Percentiles rank a stretch among this genome's conserved stretches.
Conservation (phyloP, 2,113 vertebrate genomes). For the Dissostichus mawsoni region DNA sequence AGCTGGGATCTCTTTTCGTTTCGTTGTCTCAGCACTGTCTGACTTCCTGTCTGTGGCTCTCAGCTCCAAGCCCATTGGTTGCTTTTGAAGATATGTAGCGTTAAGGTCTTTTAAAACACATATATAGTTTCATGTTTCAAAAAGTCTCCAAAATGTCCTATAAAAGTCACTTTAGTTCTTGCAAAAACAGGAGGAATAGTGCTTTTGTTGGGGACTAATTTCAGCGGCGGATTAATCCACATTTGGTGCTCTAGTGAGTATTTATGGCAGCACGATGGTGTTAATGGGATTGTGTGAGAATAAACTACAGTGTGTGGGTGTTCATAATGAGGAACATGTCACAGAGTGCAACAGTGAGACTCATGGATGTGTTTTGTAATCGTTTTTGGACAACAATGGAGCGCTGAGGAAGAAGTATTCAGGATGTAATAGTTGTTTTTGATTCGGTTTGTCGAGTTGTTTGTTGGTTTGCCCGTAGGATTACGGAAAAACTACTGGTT, state of each 20-base stretch:
- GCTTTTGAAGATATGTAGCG: neutral
- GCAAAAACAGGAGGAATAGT: neutral
- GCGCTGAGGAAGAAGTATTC: too few species aligned
- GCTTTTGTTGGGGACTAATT: neutral
- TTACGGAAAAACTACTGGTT: too few species aligned
- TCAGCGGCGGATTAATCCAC: neutral
- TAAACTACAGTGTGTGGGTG: neutral
- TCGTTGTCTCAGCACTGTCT: neutral
- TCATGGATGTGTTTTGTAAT: too few species aligned
- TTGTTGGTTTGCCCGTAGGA: too few species aligned
- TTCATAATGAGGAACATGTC: too few species aligned
- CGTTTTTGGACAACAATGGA: too few species aligned
- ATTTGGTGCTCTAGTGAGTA: neutral
- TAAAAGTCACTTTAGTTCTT: neutral
- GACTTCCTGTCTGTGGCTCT: conserved; percentile 11
- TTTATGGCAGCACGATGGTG: neutral
- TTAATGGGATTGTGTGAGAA: neutral
- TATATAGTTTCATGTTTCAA: too few species aligned
- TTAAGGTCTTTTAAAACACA: neutral
- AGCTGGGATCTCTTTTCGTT: neutral
- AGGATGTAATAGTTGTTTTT: too few species aligned
- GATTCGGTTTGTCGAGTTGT: too few species aligned
- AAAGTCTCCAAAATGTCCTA: too few species aligned
- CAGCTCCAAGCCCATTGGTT: neutral
- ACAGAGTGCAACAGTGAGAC: too few species aligned